Conservation (phyloP, 2,888 invertebrate genomes). For the Acleris cristana region DNA sequence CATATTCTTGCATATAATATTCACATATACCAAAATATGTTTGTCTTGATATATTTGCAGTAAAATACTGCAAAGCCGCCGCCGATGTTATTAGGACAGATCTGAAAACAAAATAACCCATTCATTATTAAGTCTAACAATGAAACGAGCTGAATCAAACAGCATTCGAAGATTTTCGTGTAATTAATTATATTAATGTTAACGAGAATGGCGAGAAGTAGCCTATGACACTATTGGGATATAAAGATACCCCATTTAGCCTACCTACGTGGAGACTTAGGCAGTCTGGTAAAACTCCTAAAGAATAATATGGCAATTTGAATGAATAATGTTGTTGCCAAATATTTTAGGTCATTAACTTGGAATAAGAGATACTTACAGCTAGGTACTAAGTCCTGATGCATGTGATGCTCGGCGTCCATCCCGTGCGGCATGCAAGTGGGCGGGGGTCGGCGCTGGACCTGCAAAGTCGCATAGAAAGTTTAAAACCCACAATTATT, state of each 20-base stretch:
- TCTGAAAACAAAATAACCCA: slow-evolving; percentile 61
- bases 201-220: too few species aligned
- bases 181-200: too few species aligned
- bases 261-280: too few species aligned
- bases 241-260: too few species aligned
- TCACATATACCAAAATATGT: slow-evolving; percentile 84
- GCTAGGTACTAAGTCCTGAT: slow-evolving; percentile 78
- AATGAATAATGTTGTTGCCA: background rate
- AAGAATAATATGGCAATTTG: too few species aligned
- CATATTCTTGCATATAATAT: slow-evolving; percentile 71
- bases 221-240: too few species aligned
- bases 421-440: slow-evolving; percentile 75
- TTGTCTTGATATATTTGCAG: slow-evolving; percentile 82
- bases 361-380: slow-evolving; percentile 61
- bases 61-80: slow-evolving; percentile 58
- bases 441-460: slow-evolving; percentile 75
- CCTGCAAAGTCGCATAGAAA: slow-evolving; percentile 51
- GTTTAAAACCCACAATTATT: too few species aligned
- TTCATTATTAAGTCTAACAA: background rate
- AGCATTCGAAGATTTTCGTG: too few species aligned
- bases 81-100: slow-evolving; percentile 76
- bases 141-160: too few species aligned
- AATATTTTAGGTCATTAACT: background rate
- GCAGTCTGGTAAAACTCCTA: too few species aligned
- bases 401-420: slow-evolving; percentile 80